Base-by-base conservation (phyloP, 2,113 vertebrate genomes). In the Osmerus eperlanus region DNA sequence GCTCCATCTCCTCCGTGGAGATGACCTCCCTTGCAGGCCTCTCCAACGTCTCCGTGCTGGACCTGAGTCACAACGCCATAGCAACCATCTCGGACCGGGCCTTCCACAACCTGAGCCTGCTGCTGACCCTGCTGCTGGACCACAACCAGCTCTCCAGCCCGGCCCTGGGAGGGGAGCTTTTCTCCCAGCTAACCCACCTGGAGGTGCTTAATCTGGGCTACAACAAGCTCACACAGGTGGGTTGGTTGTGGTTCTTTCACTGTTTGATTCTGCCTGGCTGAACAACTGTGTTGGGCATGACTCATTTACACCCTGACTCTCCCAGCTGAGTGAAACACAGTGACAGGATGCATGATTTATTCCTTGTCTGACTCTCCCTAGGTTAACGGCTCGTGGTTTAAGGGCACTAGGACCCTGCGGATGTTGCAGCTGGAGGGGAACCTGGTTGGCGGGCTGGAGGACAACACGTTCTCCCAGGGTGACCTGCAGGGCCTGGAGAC, bases 341-440 rank as follows among this genome's bases (percentile, higher is more conserved):
- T 32, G 3, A 32, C 5, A 32, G 29, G 29, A 32, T 4, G 29
- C 29, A 23, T 23, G 23, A 23, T 23, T 23, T 23, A 23, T 41
- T 41, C 8, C 5, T 6, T 8, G 6, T 41, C 7, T 41, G 36
- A 41, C 29, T 29, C 29, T 64, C 81, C 83, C n/a, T 62, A 71
- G 11, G 79, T 91, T 55, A 67, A 72, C 1, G 84, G 85, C 11
- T 71, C 65, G 66, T 95, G 93, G 92, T 90, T 95, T 67, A 63
- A 68, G 53, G 84, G 87, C 65, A 87, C 70, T 32, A 78, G 14
- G 53, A 82, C 75, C 73, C 88, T 95, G 66, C 77, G 83, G 62
- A 84, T 78, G 21, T 84, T 95, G 8, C 90, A 91, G 52, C 78
- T 95, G 59, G 90, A 93, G 18, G 91, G 93, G 15, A 95, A 94